Evolutionary conservation across 2,888 invertebrate genomes (phyloP).

Genomic region (Ptychoptera contaminata): DNA sequence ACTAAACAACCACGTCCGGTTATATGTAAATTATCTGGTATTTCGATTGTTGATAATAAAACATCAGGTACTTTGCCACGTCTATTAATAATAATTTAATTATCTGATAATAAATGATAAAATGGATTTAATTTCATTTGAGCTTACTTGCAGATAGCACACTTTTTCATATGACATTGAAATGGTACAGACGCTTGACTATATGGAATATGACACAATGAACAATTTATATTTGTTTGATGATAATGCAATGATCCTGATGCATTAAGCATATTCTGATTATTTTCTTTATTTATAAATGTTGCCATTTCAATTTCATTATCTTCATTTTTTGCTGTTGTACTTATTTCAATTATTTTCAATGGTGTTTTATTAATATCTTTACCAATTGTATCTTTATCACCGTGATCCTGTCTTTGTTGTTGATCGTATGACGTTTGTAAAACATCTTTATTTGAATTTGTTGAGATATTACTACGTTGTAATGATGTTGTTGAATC

Average conservation of each 20-base stretch:
- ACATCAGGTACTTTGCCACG: constrained; percentile 82
- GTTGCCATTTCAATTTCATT: background rate
- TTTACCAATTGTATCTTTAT: constrained; percentile 10
- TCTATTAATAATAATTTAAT: constrained; percentile 29
- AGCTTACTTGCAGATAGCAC: constrained; percentile 50
- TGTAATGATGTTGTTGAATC: constrained; percentile 16
- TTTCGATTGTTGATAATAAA: constrained; percentile 74
- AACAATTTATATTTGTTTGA: constrained; percentile 15
- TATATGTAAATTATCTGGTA: constrained; percentile 57
- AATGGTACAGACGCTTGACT: constrained; percentile 53
- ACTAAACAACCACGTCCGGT: constrained; percentile 52
- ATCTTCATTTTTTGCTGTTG: background rate
- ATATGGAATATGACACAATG: constrained; percentile 71
- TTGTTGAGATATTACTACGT: constrained; percentile 3
- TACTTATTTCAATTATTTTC: background rate
- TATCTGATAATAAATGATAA: constrained; percentile 3
- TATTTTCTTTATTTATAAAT: background rate
- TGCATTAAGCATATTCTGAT: background rate
- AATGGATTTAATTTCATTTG: background rate
- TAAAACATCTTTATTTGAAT: constrained; percentile 24
- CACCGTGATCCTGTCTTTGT: constrained; percentile 34
- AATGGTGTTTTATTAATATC: background rate
- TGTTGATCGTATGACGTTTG: constrained; percentile 36
- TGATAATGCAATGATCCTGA: background rate
- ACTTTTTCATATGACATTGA: constrained; percentile 54